Base-by-base conservation (phyloP, 2,797 vertebrate genomes). In the Sebastes nivosus region DNA sequence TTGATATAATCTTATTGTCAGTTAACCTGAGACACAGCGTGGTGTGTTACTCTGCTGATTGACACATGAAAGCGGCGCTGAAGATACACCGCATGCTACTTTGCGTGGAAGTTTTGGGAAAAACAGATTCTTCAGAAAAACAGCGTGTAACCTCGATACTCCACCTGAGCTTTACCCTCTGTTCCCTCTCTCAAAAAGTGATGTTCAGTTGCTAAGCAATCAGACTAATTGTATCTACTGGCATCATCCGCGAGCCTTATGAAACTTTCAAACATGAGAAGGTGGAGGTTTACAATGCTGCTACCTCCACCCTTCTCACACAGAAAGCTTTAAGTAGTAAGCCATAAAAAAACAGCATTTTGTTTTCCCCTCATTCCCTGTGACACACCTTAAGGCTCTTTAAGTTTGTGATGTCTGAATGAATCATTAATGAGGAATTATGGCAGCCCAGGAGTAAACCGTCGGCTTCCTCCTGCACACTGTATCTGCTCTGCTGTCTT, bases 161-260 rank as follows among this genome's bases (percentile, higher is more conserved):
- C 58, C 83, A 85, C 82, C 88, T 84, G 79, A 87, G 83, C 71
- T 87, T 75, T 60, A 50, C 79, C 80, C 78, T 72, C 79, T 24
- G 52, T 58, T 78, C 72, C 46, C 14, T 2, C 67, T 63, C 74
- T 72, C 69, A 77, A 67, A 42, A 87, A 89, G 77, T 83, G 78
- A 92, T 77, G 86, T 75, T 88, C 82, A 79, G 90, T 93, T 93
- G 90, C 93, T 92, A 89, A 92, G 93, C 90, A 92, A 91, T 94
- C 89, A 88, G 68, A 88, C 87, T 94, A 94, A 94, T 94, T 93
- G 92, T 94, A 91, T 93, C 92, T 93, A 74, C 84, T 80, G 90
- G 92, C 91, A 74, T 86, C 81, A 84, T 89, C 85, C 81, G 50
- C 50, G 13, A 90, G 90, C 85, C 86, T 75, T 70, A 32, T 67